Percentiles rank a stretch among this genome's conserved stretches.
Evolutionary conservation across 1,140 invertebrate species (phyloP).

Genomic region (Ptiloglossa arizonensis): DNA sequence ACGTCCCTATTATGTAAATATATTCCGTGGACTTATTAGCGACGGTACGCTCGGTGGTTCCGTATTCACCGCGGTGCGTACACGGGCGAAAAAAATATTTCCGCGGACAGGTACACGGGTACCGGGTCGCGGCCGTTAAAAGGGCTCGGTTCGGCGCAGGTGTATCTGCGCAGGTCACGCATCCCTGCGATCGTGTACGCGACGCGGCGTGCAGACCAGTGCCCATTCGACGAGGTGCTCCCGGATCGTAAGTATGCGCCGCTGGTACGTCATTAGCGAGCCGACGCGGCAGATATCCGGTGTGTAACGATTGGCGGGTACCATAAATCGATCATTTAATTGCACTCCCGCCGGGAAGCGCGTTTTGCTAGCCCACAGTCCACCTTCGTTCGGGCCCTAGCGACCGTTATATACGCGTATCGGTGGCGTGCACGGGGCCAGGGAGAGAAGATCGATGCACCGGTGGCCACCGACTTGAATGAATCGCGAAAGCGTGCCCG

Average conservation of each 20-base stretch:
- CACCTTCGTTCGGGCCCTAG: conserved; percentile 22
- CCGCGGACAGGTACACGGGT: neutral
- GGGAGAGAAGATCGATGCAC: conserved; percentile 62
- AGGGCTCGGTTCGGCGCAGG: conserved; percentile 11
- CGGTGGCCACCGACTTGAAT: conserved; percentile 51
- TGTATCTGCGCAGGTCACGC: neutral
- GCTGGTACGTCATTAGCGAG: conserved; percentile 68
- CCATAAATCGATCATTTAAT: conserved; percentile 78
- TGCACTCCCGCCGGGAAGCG: conserved; percentile 64
- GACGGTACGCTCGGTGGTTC: neutral
- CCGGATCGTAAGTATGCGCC: conserved; percentile 43
- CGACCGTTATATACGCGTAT: conserved; percentile 48
- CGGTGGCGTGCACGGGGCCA: conserved; percentile 27
- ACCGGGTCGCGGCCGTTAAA: neutral
- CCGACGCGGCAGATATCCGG: conserved; percentile 61
- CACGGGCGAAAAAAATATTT: neutral
- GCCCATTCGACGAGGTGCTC: conserved; percentile 5
- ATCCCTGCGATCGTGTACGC: neutral
- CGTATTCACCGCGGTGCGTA: neutral
- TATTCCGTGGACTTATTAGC: conserved; percentile 21
- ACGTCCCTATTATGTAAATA: conserved; percentile 33
- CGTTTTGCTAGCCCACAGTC: conserved; percentile 55
- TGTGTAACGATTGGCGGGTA: conserved; percentile 70
- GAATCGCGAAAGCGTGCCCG: conserved; percentile 46
- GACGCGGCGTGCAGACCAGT: conserved; percentile 3